These are phyloP conservation scores for Apotomis betuletana DNA, from an alignment of 2,888 invertebrate species.

Conservation along the genomic window DNA sequence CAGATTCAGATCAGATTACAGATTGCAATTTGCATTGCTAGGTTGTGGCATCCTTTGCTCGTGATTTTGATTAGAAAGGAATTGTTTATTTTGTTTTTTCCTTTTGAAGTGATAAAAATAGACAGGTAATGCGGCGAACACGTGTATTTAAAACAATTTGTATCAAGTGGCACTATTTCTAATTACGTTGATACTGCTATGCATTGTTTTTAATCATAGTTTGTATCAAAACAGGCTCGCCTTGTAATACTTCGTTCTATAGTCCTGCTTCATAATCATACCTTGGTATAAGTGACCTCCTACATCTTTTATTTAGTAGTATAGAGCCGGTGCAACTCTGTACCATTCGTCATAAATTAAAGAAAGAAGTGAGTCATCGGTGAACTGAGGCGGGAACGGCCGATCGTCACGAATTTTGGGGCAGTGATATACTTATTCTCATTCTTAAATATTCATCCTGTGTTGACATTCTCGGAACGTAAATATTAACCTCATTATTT, in stretches of 20 bases:
- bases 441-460: slow-evolving; percentile 5
- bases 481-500: not conserved
- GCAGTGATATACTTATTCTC: slow-evolving; percentile 16
- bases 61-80: slow-evolving; percentile 26
- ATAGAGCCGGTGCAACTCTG: slow-evolving; percentile 43
- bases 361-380: slow-evolving; percentile 49
- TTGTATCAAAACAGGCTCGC: slow-evolving; percentile 49
- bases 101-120: slow-evolving; percentile 17
- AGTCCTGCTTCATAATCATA: slow-evolving; percentile 49
- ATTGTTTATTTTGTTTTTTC: slow-evolving; percentile 37
- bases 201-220: slow-evolving; percentile 30
- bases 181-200: slow-evolving; percentile 1
- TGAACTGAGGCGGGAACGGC: slow-evolving; percentile 39
- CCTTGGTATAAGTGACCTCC: slow-evolving; percentile 40
- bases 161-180: not conserved
- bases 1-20: not conserved
- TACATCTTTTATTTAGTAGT: slow-evolving; percentile 36
- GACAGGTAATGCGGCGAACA: slow-evolving; percentile 6
- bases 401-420: slow-evolving; percentile 35
- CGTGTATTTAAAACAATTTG: not conserved
- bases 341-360: slow-evolving; percentile 44
- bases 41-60: slow-evolving; percentile 18
- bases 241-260: slow-evolving; percentile 66
- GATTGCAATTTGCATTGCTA: not conserved
- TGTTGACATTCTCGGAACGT: slow-evolving; percentile 1